These are phyloP conservation scores for Ptychobarbus kaznakovi DNA, from an alignment of 2,797 vertebrate genomes.

Conservation along the genomic window DNA sequence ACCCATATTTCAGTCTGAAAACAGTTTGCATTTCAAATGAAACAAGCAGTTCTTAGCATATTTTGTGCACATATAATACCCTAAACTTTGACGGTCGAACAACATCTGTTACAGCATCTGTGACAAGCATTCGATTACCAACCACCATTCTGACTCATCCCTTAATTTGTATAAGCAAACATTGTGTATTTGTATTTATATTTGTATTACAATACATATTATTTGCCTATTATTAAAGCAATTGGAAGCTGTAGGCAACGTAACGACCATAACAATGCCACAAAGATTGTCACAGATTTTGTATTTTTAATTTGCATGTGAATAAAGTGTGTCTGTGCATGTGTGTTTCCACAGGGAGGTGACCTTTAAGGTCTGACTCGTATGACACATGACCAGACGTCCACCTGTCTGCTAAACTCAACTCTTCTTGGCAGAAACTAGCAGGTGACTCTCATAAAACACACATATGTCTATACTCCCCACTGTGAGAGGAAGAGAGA, in stretches of 20 bases:
- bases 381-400: slow-evolving; percentile 78
- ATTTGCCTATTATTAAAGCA: neutral
- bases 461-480: slow-evolving; percentile 73
- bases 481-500: slow-evolving; percentile 17
- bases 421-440: slow-evolving; percentile 79
- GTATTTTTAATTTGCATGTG: neutral
- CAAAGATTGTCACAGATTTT: neutral
- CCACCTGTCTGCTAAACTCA: slow-evolving; percentile 80
- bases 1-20: neutral
- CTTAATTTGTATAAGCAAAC: slow-evolving; percentile 27
- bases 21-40: neutral
- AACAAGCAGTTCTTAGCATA: neutral
- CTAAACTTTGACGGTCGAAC: neutral
- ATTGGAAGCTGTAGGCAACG: neutral
- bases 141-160: slow-evolving; percentile 13
- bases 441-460: slow-evolving; percentile 79
- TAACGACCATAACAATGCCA: neutral
- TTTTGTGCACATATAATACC: neutral
- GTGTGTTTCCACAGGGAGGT: slow-evolving; percentile 48
- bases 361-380: slow-evolving; percentile 80
- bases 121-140: neutral
- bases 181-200: slow-evolving; percentile 9
- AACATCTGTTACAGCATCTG: slow-evolving; percentile 10
- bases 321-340: slow-evolving; percentile 13
- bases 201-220: neutral